These are phyloP conservation scores for Trogon surrucura DNA, from an alignment of 2,113 vertebrate species.

Conservation along the genomic window DNA sequence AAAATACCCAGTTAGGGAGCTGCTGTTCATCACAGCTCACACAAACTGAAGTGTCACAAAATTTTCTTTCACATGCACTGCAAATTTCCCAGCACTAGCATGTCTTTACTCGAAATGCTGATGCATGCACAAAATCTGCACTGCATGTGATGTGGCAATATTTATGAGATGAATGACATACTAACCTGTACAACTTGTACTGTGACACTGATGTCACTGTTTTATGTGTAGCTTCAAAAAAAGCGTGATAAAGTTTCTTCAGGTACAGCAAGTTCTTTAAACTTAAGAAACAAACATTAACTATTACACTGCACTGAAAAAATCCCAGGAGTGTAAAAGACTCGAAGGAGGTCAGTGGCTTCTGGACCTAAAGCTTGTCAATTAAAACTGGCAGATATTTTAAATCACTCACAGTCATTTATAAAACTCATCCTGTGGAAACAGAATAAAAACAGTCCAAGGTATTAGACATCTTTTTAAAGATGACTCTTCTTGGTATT, in stretches of 20 bases:
- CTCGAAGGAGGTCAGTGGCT: too few relatives aligned
- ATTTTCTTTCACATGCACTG: background rate
- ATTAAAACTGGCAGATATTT: background rate
- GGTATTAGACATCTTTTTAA: background rate
- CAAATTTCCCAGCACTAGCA: background rate
- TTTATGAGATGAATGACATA: background rate
- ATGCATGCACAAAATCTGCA: background rate
- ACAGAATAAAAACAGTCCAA: background rate
- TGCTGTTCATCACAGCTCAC: background rate
- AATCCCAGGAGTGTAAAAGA: too few relatives aligned
- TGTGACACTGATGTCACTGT: accelerated
- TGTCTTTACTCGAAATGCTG: background rate
- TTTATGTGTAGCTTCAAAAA: background rate
- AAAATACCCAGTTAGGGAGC: background rate
- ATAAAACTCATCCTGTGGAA: background rate
- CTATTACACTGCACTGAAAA: too few relatives aligned
- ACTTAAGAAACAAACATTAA: too few relatives aligned
- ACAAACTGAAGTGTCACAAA: background rate
- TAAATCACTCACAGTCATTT: background rate
- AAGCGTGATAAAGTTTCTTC: background rate
- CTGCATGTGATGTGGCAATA: background rate
- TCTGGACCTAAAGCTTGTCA: too few relatives aligned
- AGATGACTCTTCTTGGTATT: background rate
- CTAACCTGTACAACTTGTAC: background rate
- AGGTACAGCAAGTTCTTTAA: background rate